A percentile compares a stretch with the other conserved stretches of the same genome.
Conservation (phyloP, 2,113 vertebrate genomes). For the Perca fluviatilis region DNA sequence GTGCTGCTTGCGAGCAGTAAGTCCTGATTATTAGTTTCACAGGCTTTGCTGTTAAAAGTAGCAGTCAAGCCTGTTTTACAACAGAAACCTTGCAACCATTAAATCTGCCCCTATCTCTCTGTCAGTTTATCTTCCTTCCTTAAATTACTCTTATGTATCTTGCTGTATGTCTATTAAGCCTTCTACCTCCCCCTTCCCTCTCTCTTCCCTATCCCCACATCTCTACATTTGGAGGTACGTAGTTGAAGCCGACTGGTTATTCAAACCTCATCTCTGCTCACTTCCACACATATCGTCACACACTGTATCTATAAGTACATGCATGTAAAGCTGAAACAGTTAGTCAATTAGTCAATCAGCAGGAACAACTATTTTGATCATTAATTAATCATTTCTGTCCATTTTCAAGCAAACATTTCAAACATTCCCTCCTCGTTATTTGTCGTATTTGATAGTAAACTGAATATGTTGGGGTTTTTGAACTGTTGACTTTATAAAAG, state of each 20-base stretch:
- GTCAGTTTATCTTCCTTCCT: neutral
- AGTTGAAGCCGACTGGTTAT: conserved; percentile 55
- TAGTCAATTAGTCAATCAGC: neutral
- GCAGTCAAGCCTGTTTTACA: neutral
- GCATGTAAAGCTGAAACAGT: neutral
- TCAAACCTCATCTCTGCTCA: conserved; percentile 22
- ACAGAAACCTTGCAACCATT: neutral
- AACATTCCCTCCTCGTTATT: neutral
- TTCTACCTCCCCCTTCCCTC: conserved; percentile 12
- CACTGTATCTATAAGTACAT: neutral
- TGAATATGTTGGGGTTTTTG: neutral
- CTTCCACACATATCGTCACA: neutral
- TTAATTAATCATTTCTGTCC: too few species aligned
- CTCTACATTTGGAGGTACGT: conserved; percentile 69
- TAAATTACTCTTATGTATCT: neutral
- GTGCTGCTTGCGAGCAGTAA: neutral
- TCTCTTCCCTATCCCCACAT: conserved; percentile 49
- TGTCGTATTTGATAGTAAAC: neutral
- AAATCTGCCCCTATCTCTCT: neutral
- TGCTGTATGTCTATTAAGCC: neutral
- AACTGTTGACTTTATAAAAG: too few species aligned
- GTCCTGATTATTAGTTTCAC: neutral
- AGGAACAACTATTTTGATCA: neutral
- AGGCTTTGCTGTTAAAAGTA: conserved; percentile 8
- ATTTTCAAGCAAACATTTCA: neutral